Percentiles rank a stretch among this genome's conserved stretches.
phyloP scores from a whole-genome alignment of 2,888 invertebrate species.

The Microplitis deprimator region DNA sequence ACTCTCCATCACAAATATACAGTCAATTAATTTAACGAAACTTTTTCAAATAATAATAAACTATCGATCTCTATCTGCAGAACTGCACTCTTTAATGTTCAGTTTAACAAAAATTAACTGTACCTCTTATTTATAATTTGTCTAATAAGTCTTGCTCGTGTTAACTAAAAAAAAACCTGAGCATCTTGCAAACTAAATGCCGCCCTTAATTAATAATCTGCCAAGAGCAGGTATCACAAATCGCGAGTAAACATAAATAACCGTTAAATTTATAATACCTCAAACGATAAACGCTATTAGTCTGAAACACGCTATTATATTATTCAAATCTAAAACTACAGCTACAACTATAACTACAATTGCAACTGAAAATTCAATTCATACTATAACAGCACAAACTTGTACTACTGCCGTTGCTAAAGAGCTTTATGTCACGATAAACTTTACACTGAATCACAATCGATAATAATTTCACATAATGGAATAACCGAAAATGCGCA shows the following conservation, averaged over 20 bases:
- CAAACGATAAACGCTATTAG: not conserved
- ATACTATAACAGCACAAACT: not conserved
- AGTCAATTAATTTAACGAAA: not conserved
- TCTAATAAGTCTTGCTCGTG: not conserved
- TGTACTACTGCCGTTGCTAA: not conserved
- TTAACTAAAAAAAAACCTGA: not conserved
- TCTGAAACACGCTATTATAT: not conserved
- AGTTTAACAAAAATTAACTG: not conserved
- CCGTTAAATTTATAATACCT: not conserved
- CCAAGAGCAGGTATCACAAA: not conserved
- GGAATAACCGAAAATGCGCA: not conserved
- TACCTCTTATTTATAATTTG: not conserved
- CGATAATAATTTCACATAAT: not conserved
- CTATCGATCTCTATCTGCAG: not conserved
- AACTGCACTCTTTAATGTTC: not conserved
- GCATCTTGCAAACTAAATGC: not conserved
- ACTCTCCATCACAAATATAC: not conserved
- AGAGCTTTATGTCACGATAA: not conserved
- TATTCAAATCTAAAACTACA: not conserved
- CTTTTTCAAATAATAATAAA: not conserved
- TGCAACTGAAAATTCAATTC: not conserved
- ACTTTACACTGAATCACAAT: conserved; percentile 1
- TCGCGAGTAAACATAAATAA: not conserved
- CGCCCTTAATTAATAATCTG: not conserved
- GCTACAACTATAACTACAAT: not conserved